Evolutionary conservation across 1,140 invertebrate genomes (phyloP).

Genomic region (Copidosoma floridanum): DNA sequence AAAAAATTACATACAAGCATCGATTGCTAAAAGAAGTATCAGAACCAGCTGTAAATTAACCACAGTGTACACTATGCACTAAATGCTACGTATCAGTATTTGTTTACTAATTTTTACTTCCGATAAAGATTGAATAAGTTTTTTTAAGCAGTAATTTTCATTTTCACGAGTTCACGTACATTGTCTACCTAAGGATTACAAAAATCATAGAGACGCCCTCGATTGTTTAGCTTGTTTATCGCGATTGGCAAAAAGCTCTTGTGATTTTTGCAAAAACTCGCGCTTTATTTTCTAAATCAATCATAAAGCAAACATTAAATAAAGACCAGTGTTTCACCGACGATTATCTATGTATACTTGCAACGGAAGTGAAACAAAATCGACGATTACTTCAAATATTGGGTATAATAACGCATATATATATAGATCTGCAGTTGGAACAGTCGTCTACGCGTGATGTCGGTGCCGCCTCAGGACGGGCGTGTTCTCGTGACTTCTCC

Average conservation of each 20-base stretch:
- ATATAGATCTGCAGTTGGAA: constrained; percentile 16
- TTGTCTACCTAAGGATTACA: not conserved
- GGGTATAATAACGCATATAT: no score
- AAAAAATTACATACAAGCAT: no score
- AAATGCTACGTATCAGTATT: no score
- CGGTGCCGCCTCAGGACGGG: constrained; percentile 41
- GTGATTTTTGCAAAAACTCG: not conserved
- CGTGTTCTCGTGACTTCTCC: constrained; percentile 44
- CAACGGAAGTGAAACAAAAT: constrained; percentile 8
- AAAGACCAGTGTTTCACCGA: not conserved
- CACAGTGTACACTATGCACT: no score
- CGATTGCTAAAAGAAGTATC: no score
- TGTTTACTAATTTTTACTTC: no score
- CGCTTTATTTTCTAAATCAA: constrained; percentile 1
- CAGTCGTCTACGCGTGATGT: constrained; percentile 39
- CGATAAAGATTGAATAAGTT: no score
- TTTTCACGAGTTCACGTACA: constrained; percentile 1
- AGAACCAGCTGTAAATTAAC: no score
- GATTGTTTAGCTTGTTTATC: constrained; percentile 1
- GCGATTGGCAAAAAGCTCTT: constrained; percentile 10
- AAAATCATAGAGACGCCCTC: constrained; percentile 11
- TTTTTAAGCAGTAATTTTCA: no score
- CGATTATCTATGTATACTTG: not conserved
- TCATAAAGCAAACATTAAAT: constrained; percentile 8
- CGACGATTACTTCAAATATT: not conserved